Evolutionary conservation across 1,140 invertebrate species (phyloP), one percentile per base, ranked within the genome.

Genomic region (Ectropis grisescens): DNA sequence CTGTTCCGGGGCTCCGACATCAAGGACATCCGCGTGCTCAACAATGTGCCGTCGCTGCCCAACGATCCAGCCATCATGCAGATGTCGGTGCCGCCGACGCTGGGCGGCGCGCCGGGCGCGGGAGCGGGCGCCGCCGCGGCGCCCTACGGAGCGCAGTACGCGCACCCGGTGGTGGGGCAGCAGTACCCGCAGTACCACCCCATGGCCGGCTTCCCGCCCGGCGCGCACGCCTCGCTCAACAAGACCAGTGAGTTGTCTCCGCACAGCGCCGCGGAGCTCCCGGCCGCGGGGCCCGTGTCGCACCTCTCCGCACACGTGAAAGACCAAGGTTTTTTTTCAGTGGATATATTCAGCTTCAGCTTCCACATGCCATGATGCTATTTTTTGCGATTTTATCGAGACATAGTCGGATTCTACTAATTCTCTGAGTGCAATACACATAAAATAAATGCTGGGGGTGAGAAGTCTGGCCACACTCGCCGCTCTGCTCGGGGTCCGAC

Each of bases 1-100:
- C 89, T 99, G 32, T 99, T 99, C 83, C 86, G 97, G 47, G 98
- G 97, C 14, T 91, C 93, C 50, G 98, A 99, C 78, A 99, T 99
- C 61, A 99, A 99, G 84, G 98, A 99, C 78, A 95, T 99, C 56
- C 89, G 95, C 74, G 96, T 99, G 38, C 89, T 97, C 26, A 92
- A 91, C 66, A 91, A 88, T 87, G 89, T 89, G 25, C 84, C 85
- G 35, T 84, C 89, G 14, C 86, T 95, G 67, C 83, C 93, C 69
- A 89, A 95, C 86, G 96, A 98, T 86, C 96, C 96, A 33, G 96
- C 96, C 28, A 98, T 98, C 80, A 93, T 98, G 79, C 93, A 95
- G 84, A 87, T 92, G 62, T 91, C 91, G 30, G 87, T 92, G 44
- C 91, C 90, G 26, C 87, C 88, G 16, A 80, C 87, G 7, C 82